Conservation (phyloP, 2,113 vertebrate genomes). For the Trichomycterus rosablanca region DNA sequence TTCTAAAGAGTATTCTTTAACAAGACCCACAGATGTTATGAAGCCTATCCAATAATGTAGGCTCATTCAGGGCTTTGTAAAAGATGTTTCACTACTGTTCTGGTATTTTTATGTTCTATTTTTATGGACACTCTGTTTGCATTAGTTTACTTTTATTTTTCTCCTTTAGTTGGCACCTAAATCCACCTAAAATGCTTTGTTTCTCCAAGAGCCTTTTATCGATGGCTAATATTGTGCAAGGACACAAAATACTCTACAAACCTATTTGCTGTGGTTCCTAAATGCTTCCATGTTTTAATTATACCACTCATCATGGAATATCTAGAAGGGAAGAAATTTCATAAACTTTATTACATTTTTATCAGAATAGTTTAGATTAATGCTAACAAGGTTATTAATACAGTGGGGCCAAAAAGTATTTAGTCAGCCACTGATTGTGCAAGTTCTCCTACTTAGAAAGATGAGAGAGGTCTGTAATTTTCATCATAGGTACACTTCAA, state of each 20-base stretch:
- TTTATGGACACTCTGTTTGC: slow-evolving; percentile 58
- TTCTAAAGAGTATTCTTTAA: slow-evolving; percentile 37
- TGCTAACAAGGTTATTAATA: too few relatives aligned
- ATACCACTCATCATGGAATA: too few relatives aligned
- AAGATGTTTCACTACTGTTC: slow-evolving; percentile 63
- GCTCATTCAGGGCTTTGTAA: slow-evolving; percentile 56
- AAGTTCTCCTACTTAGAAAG: too few relatives aligned
- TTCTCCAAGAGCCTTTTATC: slow-evolving; percentile 63
- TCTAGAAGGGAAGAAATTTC: too few relatives aligned
- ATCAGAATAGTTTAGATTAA: too few relatives aligned
- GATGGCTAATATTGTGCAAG: slow-evolving; percentile 55
- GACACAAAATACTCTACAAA: slow-evolving; percentile 57
- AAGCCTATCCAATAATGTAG: slow-evolving; percentile 55
- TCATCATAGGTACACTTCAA: too few relatives aligned
- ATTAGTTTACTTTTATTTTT: slow-evolving; percentile 60
- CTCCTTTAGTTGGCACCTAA: slow-evolving; percentile 52
- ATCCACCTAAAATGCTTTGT: slow-evolving; percentile 61
- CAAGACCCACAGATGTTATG: slow-evolving; percentile 45
- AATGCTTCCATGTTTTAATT: too few relatives aligned
- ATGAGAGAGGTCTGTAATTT: too few relatives aligned
- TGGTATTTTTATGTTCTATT: slow-evolving; percentile 68
- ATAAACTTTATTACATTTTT: too few relatives aligned
- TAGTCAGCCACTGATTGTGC: too few relatives aligned
- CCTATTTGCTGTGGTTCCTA: too few relatives aligned
- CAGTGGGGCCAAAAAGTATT: too few relatives aligned